These are phyloP conservation scores for Hipposideros larvatus DNA, from an alignment of 2,797 vertebrate genomes.

Conservation along the genomic window DNA sequence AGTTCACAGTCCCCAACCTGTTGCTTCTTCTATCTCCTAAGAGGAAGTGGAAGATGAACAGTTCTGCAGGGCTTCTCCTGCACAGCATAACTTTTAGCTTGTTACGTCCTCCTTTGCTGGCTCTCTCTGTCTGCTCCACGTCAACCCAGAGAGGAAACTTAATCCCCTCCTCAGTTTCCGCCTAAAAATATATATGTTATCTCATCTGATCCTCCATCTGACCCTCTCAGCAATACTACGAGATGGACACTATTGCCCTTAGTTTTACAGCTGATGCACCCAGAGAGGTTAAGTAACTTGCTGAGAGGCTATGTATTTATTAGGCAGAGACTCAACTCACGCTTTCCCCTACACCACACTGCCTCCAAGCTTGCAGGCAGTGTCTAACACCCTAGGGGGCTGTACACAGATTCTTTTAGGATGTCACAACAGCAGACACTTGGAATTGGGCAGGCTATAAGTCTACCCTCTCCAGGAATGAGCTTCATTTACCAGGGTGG, in stretches of 20 bases:
- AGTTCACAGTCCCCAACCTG: not conserved
- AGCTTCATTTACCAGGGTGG: slow-evolving; percentile 60
- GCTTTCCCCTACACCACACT: not conserved
- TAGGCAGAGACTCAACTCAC: not conserved
- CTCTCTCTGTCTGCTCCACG: not conserved
- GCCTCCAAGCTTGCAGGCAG: slow-evolving; percentile 12
- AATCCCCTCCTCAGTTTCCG: not conserved
- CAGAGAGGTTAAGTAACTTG: not conserved
- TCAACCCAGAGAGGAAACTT: slow-evolving; percentile 6
- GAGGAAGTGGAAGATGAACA: not conserved
- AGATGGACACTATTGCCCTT: not conserved
- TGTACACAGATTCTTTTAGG: slow-evolving; percentile 75
- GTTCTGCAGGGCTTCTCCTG: not conserved
- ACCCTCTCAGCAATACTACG: not conserved
- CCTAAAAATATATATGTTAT: not conserved
- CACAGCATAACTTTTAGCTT: not conserved
- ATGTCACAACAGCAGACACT: slow-evolving; percentile 76
- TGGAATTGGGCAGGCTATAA: slow-evolving; percentile 48
- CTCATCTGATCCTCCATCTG: not conserved
- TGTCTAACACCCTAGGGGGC: not conserved
- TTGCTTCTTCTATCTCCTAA: not conserved
- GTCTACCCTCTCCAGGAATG: slow-evolving; percentile 65
- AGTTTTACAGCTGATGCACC: not conserved
- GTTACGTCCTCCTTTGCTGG: not conserved
- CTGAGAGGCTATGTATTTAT: not conserved